Percentiles rank a stretch among this genome's conserved stretches.
Conservation (phyloP, 2,797 vertebrate species). For the Galagoides demidoff region DNA sequence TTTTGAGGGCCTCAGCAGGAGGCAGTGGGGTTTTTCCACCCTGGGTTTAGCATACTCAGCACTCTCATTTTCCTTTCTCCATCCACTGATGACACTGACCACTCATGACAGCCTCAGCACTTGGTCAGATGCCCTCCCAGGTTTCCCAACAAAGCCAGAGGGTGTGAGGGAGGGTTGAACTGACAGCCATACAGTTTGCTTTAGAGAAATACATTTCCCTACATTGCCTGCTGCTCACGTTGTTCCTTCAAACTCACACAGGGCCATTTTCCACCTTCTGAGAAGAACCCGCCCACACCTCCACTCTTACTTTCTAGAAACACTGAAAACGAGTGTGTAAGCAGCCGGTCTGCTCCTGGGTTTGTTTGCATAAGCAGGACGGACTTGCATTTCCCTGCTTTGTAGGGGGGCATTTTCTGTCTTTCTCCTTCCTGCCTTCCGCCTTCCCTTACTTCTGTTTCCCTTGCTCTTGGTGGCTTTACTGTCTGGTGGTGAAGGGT, state of each 20-base stretch:
- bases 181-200: conserved; percentile 76
- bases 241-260: conserved; percentile 72
- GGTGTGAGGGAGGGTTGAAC: conserved; percentile 63
- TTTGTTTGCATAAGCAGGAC: conserved; percentile 70
- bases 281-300: neutral
- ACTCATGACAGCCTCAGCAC: conserved; percentile 60
- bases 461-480: neutral
- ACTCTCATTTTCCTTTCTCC: conserved; percentile 70
- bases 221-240: neutral
- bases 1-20: neutral
- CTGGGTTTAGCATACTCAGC: conserved; percentile 61
- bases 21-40: conserved; percentile 53
- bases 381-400: conserved; percentile 61
- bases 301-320: conserved; percentile 64
- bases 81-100: conserved; percentile 77
- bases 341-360: neutral
- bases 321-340: conserved; percentile 16
- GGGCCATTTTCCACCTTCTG: neutral
- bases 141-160: neutral
- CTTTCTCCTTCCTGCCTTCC: conserved; percentile 44
- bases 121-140: neutral
- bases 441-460: neutral
- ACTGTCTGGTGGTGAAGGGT: neutral
- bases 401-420: neutral
- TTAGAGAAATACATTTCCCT: conserved; percentile 61